A percentile compares a stretch with the other conserved stretches of the same genome.
Evolutionary conservation across 2,113 vertebrate species (phyloP).

Genomic region (Actinemys pallida): DNA sequence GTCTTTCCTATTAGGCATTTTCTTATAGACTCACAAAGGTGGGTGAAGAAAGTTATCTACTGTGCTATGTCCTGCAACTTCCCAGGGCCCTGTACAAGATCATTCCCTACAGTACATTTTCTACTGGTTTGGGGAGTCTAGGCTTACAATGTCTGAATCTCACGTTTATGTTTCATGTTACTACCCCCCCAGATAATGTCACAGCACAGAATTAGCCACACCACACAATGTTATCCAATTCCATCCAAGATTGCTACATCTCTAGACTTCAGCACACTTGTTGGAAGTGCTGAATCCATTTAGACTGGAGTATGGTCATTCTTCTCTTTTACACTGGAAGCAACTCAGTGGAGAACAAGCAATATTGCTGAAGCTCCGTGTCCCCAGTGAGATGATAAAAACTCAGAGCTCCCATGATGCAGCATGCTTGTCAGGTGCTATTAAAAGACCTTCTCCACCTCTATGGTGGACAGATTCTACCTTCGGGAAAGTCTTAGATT

Average conservation of each 20-base stretch:
- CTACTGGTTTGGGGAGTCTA: not conserved
- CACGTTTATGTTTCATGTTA: not conserved
- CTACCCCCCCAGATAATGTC: not conserved
- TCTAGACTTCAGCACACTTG: not conserved
- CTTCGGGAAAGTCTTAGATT: not conserved
- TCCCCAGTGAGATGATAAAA: not conserved
- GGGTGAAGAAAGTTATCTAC: not conserved
- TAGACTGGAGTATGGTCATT: not conserved
- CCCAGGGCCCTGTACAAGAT: not conserved
- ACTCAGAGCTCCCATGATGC: accelerated
- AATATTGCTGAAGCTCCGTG: not conserved
- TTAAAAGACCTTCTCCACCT: not conserved
- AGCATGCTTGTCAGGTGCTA: accelerated
- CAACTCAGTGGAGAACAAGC: not conserved
- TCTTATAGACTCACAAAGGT: not conserved
- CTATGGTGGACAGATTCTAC: accelerated
- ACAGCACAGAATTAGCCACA: not conserved
- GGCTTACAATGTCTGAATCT: not conserved
- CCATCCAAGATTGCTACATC: not conserved
- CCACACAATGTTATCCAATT: not conserved
- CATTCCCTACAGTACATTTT: not conserved
- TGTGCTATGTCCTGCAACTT: not conserved
- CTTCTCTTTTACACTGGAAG: not conserved
- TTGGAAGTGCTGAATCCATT: not conserved
- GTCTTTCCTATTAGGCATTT: not conserved